Evolutionary conservation across 2,113 vertebrate species (phyloP), one percentile per base, ranked within the genome.

Genomic region (Edolisoma coerulescens): DNA sequence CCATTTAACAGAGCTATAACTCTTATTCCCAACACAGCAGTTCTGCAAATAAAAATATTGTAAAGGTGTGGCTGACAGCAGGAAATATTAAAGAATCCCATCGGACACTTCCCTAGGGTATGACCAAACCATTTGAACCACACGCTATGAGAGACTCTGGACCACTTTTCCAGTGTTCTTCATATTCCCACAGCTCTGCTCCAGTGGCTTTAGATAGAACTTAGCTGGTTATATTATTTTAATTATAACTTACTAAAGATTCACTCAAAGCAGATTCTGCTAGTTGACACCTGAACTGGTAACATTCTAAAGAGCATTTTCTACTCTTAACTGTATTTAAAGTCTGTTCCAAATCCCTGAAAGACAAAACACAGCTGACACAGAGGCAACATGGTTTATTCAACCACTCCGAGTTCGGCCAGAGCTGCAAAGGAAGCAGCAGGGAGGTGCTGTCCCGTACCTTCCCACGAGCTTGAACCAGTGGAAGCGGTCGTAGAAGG

Each of bases 391-490:
- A 13, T 1, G 12, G 65, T 32, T 45, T 12, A 19, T 2, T 4
- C 3, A 41, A 17, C 33, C 53, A 3, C 3, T 6, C 16, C 18
- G 3, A 33, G 16, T 2, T 10, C 54, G 35, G 33, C 6, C 28
- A 19, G 60, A 41, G 57, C 18, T 5, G 50, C 16, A n/a, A 14
- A 24, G 0, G 67, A 4, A 33, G 39, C 59, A 39, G 80, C 37
- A 73, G 35, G 1, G 76, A 28, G 71, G 68, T 4, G 22, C 82
- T 50, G 17, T 7, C 67, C 84, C 95, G 7, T 98, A 99, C 99
- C 99, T 99, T 67, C 99, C 99, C 18, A 99, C 99, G 6, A 99
- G 98, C 95, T 99, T 99, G 98, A 99, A 99, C 99, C 99, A 99
- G 84, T 99, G 99, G 96, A 99, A 99, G 20, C 99, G 99, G 92